Evolutionary conservation across 2,113 vertebrate species (phyloP).

Genomic region (Nycticryphes semicollaris): DNA sequence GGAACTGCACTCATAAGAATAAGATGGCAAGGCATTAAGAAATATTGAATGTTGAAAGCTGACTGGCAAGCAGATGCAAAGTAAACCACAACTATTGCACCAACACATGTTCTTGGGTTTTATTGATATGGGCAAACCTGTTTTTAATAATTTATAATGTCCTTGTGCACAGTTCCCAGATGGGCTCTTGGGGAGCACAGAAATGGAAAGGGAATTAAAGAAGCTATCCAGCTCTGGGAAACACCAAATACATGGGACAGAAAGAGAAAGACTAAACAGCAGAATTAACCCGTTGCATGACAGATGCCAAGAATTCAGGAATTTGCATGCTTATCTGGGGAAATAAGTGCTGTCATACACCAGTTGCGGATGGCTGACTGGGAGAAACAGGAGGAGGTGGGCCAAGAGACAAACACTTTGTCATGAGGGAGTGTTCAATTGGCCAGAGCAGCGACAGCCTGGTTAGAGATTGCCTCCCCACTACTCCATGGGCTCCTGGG

Average conservation of each 20-base stretch:
- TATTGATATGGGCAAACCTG: background rate
- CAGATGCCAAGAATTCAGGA: background rate
- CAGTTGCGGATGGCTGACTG: background rate
- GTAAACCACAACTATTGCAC: conserved; percentile 36
- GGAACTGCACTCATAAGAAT: background rate
- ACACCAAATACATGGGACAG: background rate
- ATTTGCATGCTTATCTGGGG: background rate
- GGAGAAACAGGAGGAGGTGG: background rate
- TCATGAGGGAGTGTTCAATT: background rate
- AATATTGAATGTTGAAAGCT: conserved; percentile 41
- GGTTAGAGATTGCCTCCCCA: background rate
- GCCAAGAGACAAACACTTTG: background rate
- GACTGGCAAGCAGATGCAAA: conserved; percentile 19
- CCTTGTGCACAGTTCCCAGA: background rate
- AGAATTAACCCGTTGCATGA: background rate
- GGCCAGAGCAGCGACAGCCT: background rate
- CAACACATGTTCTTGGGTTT: conserved; percentile 8
- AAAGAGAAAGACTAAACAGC: conserved; percentile 19
- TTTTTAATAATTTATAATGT: conserved; percentile 18
- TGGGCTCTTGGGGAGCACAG: background rate
- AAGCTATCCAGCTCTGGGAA: background rate
- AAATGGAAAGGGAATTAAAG: background rate
- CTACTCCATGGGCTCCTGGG: background rate
- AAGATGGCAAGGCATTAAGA: background rate
- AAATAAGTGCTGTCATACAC: background rate